phyloP scores from a whole-genome alignment of 1,140 invertebrate species.

The Solen grandis region DNA sequence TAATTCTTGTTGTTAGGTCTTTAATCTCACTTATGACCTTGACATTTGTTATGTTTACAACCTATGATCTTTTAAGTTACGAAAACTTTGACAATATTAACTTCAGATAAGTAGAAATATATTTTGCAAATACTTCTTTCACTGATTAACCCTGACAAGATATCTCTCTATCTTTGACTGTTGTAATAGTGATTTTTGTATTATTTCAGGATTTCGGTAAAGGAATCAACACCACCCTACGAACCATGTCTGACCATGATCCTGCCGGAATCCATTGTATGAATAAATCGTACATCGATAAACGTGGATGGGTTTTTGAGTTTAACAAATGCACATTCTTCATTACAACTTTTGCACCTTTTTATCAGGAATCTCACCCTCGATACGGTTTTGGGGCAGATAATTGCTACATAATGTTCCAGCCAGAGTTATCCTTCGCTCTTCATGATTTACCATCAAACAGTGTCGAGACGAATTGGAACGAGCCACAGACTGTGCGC shows the following conservation, averaged over 20 bases:
- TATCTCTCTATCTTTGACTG: no score
- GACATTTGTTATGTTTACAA: no score
- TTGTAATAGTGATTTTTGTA: no score
- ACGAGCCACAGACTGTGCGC: constrained; percentile 68
- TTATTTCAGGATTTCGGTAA: constrained; percentile 70
- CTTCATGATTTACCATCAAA: constrained; percentile 74
- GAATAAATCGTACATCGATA: constrained; percentile 65
- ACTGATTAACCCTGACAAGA: no score
- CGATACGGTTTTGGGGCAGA: constrained; percentile 69
- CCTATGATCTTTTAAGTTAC: no score
- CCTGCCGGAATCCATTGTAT: constrained; percentile 67
- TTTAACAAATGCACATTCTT: constrained; percentile 78
- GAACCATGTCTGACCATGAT: constrained; percentile 68
- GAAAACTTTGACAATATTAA: no score
- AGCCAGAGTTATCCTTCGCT: constrained; percentile 79
- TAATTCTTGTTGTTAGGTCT: no score
- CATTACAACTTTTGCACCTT: constrained; percentile 78
- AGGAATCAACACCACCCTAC: constrained; percentile 65
- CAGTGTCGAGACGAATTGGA: constrained; percentile 75
- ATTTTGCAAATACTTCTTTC: no score
- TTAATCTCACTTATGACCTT: no score
- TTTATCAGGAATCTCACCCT: constrained; percentile 72
- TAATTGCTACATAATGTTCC: constrained; percentile 74
- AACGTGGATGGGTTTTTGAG: constrained; percentile 76
- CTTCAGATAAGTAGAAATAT: no score